A percentile compares a stretch with the other conserved stretches of the same genome.
Conservation (phyloP, 1,140 invertebrate species). For the Bradynema listronoti region DNA sequence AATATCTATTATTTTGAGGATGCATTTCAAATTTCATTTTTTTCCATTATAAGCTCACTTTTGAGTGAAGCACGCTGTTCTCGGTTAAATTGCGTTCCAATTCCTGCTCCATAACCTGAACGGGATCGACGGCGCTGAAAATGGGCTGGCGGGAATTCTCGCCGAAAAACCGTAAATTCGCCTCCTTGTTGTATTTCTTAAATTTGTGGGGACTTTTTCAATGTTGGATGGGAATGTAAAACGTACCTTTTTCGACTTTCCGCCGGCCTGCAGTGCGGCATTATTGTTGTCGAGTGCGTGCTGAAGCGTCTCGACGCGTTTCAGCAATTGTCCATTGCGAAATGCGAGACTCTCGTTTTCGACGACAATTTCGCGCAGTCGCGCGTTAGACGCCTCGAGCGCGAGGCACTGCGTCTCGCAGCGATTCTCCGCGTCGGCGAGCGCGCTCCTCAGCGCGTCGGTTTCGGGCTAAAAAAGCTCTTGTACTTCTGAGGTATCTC, state of each 20-base stretch:
- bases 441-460: too few relatives aligned
- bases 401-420: too few relatives aligned
- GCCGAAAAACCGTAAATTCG: constrained; percentile 38
- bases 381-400: too few relatives aligned
- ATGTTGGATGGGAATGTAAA: not conserved
- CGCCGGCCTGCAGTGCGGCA: constrained; percentile 22
- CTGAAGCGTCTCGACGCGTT: constrained; percentile 44
- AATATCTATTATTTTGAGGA: constrained; percentile 21
- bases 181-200: constrained; percentile 42
- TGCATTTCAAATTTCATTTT: not conserved
- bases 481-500: too few relatives aligned
- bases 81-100: constrained; percentile 38
- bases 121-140: constrained; percentile 16
- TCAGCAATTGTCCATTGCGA: constrained; percentile 44
- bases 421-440: too few relatives aligned
- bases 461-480: too few relatives aligned
- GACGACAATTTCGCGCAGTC: too few relatives aligned
- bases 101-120: constrained; percentile 37
- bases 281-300: constrained; percentile 29
- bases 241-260: constrained; percentile 36
- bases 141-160: constrained; percentile 27
- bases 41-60: constrained; percentile 18
- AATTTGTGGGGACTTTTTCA: not conserved
- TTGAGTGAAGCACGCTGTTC: constrained; percentile 39
- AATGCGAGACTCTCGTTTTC: constrained; percentile 46